These are phyloP conservation scores for Stegastes partitus DNA, from an alignment of 2,113 vertebrate genomes.

Conservation along the genomic window DNA sequence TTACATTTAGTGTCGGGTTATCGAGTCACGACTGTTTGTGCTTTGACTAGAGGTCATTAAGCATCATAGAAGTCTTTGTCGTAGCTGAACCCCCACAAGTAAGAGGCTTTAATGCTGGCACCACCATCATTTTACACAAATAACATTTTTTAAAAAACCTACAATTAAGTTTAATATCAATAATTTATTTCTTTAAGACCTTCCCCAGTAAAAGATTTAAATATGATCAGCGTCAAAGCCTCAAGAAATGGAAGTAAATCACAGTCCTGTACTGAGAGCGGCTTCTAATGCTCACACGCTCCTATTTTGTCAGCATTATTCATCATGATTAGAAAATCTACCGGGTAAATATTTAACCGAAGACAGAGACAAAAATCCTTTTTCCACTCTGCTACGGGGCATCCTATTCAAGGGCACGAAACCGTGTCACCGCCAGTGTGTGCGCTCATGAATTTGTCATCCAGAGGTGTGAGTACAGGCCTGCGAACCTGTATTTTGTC, in stretches of 20 bases:
- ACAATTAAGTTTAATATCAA: too few species aligned
- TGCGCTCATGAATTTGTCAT: slow-evolving; percentile 19
- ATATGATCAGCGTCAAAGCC: too few species aligned
- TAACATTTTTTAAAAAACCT: too few species aligned
- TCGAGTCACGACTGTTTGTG: too few species aligned
- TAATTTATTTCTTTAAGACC: too few species aligned
- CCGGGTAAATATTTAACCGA: neutral
- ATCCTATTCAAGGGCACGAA: slow-evolving; percentile 1
- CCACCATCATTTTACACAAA: too few species aligned
- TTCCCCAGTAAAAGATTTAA: too few species aligned
- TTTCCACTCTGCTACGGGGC: neutral
- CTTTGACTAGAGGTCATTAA: too few species aligned
- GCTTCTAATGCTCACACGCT: neutral
- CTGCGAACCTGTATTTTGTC: slow-evolving; percentile 70
- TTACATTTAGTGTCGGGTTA: too few species aligned
- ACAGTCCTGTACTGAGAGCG: neutral
- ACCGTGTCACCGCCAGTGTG: neutral
- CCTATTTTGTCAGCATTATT: neutral
- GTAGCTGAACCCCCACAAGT: too few species aligned
- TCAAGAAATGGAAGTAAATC: neutral
- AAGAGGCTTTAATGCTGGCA: too few species aligned
- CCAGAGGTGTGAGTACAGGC: slow-evolving; percentile 31
- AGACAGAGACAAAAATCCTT: neutral
- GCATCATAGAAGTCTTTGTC: too few species aligned
- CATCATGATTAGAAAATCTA: neutral